Base-by-base conservation (phyloP, 2,888 invertebrate species). In the Sialis lutaria region DNA sequence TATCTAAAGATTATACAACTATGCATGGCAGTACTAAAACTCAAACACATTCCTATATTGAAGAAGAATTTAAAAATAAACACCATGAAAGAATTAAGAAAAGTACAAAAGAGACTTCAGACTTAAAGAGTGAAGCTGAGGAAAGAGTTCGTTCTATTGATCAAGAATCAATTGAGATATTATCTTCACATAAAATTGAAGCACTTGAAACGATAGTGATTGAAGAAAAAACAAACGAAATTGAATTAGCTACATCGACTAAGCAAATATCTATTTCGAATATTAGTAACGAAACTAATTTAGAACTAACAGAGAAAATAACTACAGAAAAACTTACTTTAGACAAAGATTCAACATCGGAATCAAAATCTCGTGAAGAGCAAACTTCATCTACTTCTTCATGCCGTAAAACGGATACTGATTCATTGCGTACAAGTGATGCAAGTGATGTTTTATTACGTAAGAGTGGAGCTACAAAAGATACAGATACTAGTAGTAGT, bases 311-410 rank as follows among this genome's bases (percentile, higher is more conserved):
- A 12, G 31, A 30, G 5, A 42, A 5, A 22, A 42, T 42, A 12
- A 30, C 31, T 7, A 6, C 13, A 42, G 30, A 42, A 42, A n/a
- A 30, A 7, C n/a, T n/a, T 7, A n/a, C 42, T 6, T 5, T 5
- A n/a, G n/a, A 42, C n/a, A 33, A 60, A 51, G 58, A 22, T 22
- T 62, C 61, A 7, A 68, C 67, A 49, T 67, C 65, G 47, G 68
- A 68, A 45, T 72, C 67, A 4, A 67, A 64, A 56, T 67, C 68
- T 9, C 73, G 75, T n/a, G 75, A 75, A 53, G 75, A 75, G 55
- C 69, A 69, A 49, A 70, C 67, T 48, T 62, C 63, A 4, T 58
- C 61, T 5, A 60, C 62, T 42, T 64, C 65, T 31, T 64, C 64
- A 3, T 61, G 60, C 10, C 55, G 58, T 44, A 63, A 60, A 53